Evolutionary conservation across 1,140 invertebrate genomes (phyloP).

Genomic region (Luehdorfia chinensis): DNA sequence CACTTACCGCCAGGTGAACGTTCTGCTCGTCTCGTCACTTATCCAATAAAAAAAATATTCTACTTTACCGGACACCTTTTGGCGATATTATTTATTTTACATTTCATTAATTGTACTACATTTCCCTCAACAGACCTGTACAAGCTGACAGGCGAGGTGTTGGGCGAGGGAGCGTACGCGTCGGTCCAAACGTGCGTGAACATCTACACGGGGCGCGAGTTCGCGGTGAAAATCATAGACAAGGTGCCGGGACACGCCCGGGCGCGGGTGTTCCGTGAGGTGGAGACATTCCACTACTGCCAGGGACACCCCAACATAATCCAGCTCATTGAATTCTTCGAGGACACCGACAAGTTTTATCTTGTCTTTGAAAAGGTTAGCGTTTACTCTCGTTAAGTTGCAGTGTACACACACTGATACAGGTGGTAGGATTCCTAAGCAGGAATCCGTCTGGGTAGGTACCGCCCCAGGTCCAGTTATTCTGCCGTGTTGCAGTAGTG

Average conservation of each 20-base stretch:
- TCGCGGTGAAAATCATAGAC: conserved; percentile 98
- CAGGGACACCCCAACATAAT: conserved; percentile 98
- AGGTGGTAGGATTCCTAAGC: too few relatives aligned
- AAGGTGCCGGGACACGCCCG: conserved; percentile 95
- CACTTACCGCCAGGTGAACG: too few relatives aligned
- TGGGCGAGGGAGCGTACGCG: conserved; percentile 97
- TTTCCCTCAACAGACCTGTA: conserved; percentile 92
- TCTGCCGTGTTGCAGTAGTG: too few relatives aligned
- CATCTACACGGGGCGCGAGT: conserved; percentile 93
- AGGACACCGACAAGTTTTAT: conserved; percentile 97
- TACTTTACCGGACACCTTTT: too few relatives aligned
- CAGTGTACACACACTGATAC: neutral
- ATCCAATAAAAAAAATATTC: too few relatives aligned
- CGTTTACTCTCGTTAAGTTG: neutral
- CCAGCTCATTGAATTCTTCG: conserved; percentile 97
- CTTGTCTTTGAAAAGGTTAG: conserved; percentile 96
- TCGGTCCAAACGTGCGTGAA: conserved; percentile 96
- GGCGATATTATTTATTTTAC: too few relatives aligned
- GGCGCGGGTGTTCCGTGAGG: conserved; percentile 96
- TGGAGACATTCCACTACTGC: conserved; percentile 99
- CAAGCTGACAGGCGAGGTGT: conserved; percentile 94
- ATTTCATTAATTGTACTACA: too few relatives aligned
- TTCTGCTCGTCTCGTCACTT: too few relatives aligned
- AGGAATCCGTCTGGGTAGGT: too few relatives aligned
- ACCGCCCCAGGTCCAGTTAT: too few relatives aligned